Conservation (phyloP, 2,888 invertebrate genomes). For the Tipula vernalis region DNA sequence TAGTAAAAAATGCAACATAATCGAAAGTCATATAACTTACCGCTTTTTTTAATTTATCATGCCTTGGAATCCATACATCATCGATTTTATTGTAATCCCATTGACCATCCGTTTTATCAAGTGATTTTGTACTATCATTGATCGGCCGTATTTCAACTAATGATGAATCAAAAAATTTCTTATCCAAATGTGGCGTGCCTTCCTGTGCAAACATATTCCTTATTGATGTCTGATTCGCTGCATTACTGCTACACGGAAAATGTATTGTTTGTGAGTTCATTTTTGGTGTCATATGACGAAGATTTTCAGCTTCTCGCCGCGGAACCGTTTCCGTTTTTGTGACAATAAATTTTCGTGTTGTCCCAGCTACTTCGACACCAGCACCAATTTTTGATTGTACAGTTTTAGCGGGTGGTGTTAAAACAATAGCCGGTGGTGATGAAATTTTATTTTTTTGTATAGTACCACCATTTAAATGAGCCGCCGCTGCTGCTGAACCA, state of each 20-base stretch:
- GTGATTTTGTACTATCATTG: conserved; percentile 33
- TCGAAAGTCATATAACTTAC: not conserved
- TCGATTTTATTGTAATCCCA: conserved; percentile 13
- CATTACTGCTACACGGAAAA: conserved; percentile 47
- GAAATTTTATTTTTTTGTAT: not conserved
- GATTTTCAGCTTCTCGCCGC: conserved; percentile 27
- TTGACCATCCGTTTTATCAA: conserved; percentile 20
- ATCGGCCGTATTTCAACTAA: conserved; percentile 59
- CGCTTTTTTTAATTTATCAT: conserved; percentile 5
- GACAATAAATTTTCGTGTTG: conserved; percentile 40
- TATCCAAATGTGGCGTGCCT: conserved; percentile 53
- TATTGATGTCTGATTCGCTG: conserved; percentile 44
- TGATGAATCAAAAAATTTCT: conserved; percentile 69
- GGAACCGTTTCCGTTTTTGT: not conserved
- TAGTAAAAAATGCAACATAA: not conserved
- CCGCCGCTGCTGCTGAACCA: conserved; percentile 32
- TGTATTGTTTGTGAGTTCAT: conserved; percentile 51
- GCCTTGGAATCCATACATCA: conserved; percentile 20
- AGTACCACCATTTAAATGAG: not conserved
- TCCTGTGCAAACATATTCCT: conserved; percentile 42
- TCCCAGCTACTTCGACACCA: conserved; percentile 24
- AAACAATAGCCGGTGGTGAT: not conserved
- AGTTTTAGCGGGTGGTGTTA: not conserved
- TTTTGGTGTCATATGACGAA: conserved; percentile 25
- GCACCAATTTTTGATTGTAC: conserved; percentile 12